Evolutionary conservation across 1,140 invertebrate genomes (phyloP), one percentile per base, ranked within the genome.

Genomic region (Drosophila trapezifrons): DNA sequence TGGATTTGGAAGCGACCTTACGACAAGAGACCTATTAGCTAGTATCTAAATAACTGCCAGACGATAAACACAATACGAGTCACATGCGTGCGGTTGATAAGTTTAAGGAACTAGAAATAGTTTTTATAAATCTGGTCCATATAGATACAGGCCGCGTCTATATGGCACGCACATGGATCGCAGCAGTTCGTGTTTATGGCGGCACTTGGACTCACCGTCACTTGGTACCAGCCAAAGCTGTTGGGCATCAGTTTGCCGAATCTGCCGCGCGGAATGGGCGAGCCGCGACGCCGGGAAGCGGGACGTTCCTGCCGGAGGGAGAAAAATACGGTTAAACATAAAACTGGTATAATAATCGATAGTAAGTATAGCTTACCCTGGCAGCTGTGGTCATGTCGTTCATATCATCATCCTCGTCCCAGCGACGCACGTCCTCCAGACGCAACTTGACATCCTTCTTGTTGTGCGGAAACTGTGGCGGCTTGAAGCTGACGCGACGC

Each of bases 361-460:
- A 29, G 15, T 32, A 1, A n/a, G 9, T 5, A 22, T n/a, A 27
- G 17, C n/a, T 10, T 13, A 89, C 84, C 73, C 71, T 83, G 4
- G 62, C 29, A 25, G 56, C 32, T 25, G 78, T 80, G 25, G 84
- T 87, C 52, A 79, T 76, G 15, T 90, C 82, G 6, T 55, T 76
- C 82, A 90, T 90, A 29, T 92, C 91, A 25, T 91, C 90, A 29
- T 92, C 91, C 54, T 92, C 91, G 49, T 92, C 91, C 76, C 86
- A 81, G 1, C 90, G 90, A n/a, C 89, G 79, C 2, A 87, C 47
- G 40, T 92, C 91, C n/a, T 86, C 73, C 1, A 85, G 29, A 0
- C 86, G 78, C 38, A 78, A 22, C 40, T 89, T 91, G 2, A 83
- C 57, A 37, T 78, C 86, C 17, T 73, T 75, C 9, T 89, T 90